phyloP scores from a whole-genome alignment of 2,113 vertebrate species.

The Oncorhynchus mykiss region DNA sequence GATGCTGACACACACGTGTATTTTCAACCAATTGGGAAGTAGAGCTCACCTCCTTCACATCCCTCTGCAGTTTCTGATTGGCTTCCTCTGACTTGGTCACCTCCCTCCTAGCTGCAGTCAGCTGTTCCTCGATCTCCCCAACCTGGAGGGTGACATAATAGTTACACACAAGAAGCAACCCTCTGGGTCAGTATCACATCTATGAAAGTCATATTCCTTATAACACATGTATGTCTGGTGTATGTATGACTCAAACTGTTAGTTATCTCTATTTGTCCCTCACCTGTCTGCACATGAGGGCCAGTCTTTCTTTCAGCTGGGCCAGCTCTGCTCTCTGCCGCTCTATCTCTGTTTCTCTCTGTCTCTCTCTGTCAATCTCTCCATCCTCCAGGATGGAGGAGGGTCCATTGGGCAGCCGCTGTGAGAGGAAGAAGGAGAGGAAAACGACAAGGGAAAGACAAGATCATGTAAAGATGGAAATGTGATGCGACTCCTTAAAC shows the following conservation, averaged over 20 bases:
- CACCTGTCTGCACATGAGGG: slow-evolving; percentile 86
- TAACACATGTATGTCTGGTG: neutral
- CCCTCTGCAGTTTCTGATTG: slow-evolving; percentile 87
- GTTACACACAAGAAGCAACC: slow-evolving; percentile 9
- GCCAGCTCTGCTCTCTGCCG: slow-evolving; percentile 84
- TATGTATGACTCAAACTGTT: neutral
- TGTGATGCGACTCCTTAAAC: too few relatives aligned
- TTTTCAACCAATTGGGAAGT: slow-evolving; percentile 11
- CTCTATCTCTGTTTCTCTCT: slow-evolving; percentile 83
- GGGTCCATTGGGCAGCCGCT: slow-evolving; percentile 85
- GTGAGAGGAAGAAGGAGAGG: slow-evolving; percentile 11
- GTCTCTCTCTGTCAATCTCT: slow-evolving; percentile 72
- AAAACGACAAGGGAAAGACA: too few relatives aligned
- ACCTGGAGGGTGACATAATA: slow-evolving; percentile 68
- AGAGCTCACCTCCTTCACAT: slow-evolving; percentile 85
- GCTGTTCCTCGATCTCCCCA: slow-evolving; percentile 89
- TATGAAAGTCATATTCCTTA: neutral
- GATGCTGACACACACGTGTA: slow-evolving; percentile 32
- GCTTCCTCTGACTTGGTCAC: slow-evolving; percentile 87
- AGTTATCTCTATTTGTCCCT: neutral
- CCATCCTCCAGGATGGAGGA: slow-evolving; percentile 67
- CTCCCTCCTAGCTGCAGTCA: slow-evolving; percentile 84
- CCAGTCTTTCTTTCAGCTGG: slow-evolving; percentile 86
- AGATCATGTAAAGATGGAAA: too few relatives aligned
- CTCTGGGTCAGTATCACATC: neutral